Percentiles rank a stretch among this genome's conserved stretches.
These are phyloP conservation scores for Macroteleia sp. DNA, from an alignment of 2,888 invertebrate species.

Conservation along the genomic window DNA sequence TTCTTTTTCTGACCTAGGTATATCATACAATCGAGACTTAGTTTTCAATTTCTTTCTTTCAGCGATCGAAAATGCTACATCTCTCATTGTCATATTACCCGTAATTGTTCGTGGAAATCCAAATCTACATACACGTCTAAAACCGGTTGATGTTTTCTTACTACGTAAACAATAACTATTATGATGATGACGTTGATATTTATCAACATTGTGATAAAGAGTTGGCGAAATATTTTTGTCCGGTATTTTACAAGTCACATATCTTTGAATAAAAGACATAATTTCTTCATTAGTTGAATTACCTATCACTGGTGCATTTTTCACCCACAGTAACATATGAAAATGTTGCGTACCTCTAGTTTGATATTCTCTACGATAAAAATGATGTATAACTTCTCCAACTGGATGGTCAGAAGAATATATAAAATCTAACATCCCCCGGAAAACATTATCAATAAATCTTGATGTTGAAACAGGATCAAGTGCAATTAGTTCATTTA, in stretches of 20 bases:
- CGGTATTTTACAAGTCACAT: no score
- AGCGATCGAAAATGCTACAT: no score
- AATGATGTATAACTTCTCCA: conserved; percentile 9
- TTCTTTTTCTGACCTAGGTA: conserved; percentile 68
- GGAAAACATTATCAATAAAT: conserved; percentile 63
- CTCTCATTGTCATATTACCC: conserved; percentile 55
- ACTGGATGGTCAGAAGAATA: conserved; percentile 7
- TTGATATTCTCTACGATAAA: conserved; percentile 4
- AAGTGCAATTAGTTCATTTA: no score
- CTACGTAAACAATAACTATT: conserved; percentile 67
- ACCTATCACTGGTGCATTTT: conserved; percentile 69
- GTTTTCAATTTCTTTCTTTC: conserved; percentile 68
- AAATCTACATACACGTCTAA: conserved; percentile 66
- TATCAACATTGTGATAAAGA: conserved; percentile 66
- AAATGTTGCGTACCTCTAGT: conserved; percentile 25
- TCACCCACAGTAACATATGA: conserved; percentile 73
- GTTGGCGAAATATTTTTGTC: conserved; percentile 67
- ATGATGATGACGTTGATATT: no score
- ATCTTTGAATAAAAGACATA: conserved; percentile 67
- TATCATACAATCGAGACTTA: conserved; percentile 71
- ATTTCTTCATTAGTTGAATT: no score
- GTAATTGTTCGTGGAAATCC: conserved; percentile 65
- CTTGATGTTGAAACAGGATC: conserved; percentile 75
- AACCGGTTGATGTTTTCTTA: conserved; percentile 54
- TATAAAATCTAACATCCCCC: conserved; percentile 1